Base-by-base conservation (phyloP, 2,113 vertebrate species). In the Festucalex cinctus region DNA sequence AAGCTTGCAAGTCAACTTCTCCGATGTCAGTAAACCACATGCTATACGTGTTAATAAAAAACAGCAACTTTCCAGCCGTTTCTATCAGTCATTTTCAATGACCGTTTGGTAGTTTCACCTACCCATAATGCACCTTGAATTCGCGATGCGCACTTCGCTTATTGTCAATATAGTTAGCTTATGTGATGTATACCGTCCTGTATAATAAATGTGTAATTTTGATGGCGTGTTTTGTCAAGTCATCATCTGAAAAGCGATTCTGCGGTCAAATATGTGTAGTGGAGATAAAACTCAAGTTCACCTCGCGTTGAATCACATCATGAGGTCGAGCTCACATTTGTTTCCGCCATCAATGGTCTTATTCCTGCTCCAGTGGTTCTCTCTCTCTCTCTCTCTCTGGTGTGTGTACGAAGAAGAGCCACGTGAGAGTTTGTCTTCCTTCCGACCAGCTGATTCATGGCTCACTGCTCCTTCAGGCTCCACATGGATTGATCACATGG, bases 401-500 rank as follows among this genome's bases (percentile, higher is more conserved):
- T 48, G 24, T 54, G 61, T 63, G 28, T 63, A 48, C 69, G 36
- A 71, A 70, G 59, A 19, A 12, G 12, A 56, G 73, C 73, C 76
- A 76, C 53, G 70, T 79, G 74, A 71, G 75, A 54, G 53, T 62
- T 44, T 63, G 66, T 13, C 63, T 24, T 64, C 69, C 35, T 71
- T 22, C 59, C 65, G 64, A 81, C 70, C 83, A 85, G 73, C 83
- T 87, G 80, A 85, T 77, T n/a, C 65, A 2, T 6, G 12, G 49
- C 39, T 39, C 56, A 51, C 54, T 49, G 37, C 39, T 71, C 62
- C 80, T 83, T 63, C 56, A 60, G 87, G 73, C 69, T 76, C 71
- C 83, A 80, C 83, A 69, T 82, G 79, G 69, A 84, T 71, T 63
- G 41, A 76, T 84, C 89, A 90, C 86, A 86, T 87, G 90, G 64